These are phyloP conservation scores for Aleiodes testaceus DNA, from an alignment of 2,888 invertebrate genomes.

Conservation along the genomic window DNA sequence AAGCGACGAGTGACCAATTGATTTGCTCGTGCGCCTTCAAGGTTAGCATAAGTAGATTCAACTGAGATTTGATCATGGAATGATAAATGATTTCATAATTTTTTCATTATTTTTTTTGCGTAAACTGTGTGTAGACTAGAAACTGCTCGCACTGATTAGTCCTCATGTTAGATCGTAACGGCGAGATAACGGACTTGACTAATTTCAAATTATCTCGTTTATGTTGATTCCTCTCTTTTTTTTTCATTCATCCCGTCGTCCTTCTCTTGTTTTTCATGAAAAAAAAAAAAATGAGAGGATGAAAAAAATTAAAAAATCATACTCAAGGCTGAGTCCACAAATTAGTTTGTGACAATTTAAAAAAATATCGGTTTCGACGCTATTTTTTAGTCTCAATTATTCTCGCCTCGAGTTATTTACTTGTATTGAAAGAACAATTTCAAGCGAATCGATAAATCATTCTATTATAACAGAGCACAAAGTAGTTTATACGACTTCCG, in stretches of 20 bases:
- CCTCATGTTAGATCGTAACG: conserved; percentile 30
- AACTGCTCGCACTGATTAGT: conserved; percentile 20
- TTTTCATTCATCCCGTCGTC: background rate
- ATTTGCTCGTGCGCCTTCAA: conserved; percentile 36
- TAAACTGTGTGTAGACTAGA: background rate
- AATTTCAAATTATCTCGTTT: conserved; percentile 40
- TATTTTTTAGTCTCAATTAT: conserved; percentile 4
- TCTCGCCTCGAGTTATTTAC: conserved; percentile 22
- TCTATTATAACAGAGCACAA: conserved; percentile 40
- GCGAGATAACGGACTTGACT: conserved; percentile 29
- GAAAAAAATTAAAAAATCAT: conserved; percentile 5
- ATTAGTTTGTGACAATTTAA: conserved; percentile 4
- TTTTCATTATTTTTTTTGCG: conserved; percentile 1
- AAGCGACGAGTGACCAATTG: conserved; percentile 28
- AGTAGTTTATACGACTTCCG: conserved; percentile 51
- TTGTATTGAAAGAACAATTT: conserved; percentile 29
- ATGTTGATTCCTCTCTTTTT: conserved; percentile 12
- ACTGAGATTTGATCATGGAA: conserved; percentile 31
- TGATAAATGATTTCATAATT: conserved; percentile 43
- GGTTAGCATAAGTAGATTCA: conserved; percentile 22
- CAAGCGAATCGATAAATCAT: conserved; percentile 50
- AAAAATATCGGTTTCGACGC: background rate
- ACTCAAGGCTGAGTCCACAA: conserved; percentile 8
- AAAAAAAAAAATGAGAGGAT: background rate
- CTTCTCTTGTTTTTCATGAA: background rate